Evolutionary conservation across 2,888 invertebrate genomes (phyloP).

Genomic region (Lymantria dispar): DNA sequence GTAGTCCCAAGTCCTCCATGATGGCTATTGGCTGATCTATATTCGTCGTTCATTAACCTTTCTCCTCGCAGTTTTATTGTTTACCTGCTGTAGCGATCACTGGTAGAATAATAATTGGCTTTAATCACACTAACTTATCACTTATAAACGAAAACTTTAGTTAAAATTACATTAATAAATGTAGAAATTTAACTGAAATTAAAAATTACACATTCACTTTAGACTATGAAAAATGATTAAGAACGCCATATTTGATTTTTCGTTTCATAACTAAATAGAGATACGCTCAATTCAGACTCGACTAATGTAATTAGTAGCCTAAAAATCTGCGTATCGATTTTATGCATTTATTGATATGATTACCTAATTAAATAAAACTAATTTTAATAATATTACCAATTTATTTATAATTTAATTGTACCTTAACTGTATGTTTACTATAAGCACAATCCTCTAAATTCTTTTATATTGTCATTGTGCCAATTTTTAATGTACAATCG

Average conservation of each 20-base stretch:
- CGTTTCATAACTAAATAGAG: neutral
- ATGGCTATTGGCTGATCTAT: conserved; percentile 32
- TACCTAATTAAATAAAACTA: no score
- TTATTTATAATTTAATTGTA: no score
- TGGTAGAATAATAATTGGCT: conserved; percentile 15
- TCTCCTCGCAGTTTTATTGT: conserved; percentile 44
- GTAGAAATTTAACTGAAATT: neutral
- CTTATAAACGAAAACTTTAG: neutral
- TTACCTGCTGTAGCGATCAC: conserved; percentile 57
- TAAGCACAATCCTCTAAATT: no score
- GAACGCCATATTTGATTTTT: conserved; percentile 26
- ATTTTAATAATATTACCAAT: no score
- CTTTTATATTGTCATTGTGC: no score
- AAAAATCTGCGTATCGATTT: no score
- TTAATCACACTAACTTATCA: conserved; percentile 20
- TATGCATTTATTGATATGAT: no score
- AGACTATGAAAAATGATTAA: no score
- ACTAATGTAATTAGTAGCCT: no score
- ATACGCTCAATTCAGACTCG: neutral
- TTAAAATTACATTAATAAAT: conserved; percentile 1
- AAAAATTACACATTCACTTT: neutral
- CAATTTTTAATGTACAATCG: no score
- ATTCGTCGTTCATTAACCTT: conserved; percentile 55
- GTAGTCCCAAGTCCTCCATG: conserved; percentile 34
- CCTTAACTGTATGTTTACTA: no score